These are phyloP conservation scores for Taurulus bubalis DNA, from an alignment of 2,113 vertebrate genomes.

Conservation along the genomic window DNA sequence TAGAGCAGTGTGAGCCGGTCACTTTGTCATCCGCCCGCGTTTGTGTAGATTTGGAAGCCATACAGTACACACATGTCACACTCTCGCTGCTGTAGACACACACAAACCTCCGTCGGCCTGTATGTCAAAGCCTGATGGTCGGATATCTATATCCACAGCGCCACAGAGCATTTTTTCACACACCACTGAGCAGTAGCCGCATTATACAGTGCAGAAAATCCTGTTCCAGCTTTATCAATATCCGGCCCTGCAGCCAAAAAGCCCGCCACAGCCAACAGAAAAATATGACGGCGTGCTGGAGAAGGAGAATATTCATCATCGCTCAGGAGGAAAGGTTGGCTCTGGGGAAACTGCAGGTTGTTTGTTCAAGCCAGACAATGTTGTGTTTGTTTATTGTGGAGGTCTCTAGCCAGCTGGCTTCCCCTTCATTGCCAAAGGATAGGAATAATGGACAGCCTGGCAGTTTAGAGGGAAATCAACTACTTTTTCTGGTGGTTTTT, in stretches of 20 bases:
- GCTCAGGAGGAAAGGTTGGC: slow-evolving; percentile 59
- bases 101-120: slow-evolving; percentile 35
- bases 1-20: slow-evolving; percentile 40
- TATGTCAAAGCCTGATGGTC: slow-evolving; percentile 58
- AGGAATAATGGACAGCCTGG: slow-evolving; percentile 61
- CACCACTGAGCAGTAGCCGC: slow-evolving; percentile 61
- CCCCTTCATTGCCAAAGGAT: slow-evolving; percentile 61
- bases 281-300: slow-evolving; percentile 56
- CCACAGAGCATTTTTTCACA: slow-evolving; percentile 60
- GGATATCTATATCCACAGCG: slow-evolving; percentile 66
- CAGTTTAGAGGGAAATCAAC: slow-evolving; percentile 25
- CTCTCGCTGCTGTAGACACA: slow-evolving; percentile 16
- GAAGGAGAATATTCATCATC: slow-evolving; percentile 72
- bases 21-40: not conserved
- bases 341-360: slow-evolving; percentile 65
- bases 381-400: slow-evolving; percentile 78
- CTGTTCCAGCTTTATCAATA: slow-evolving; percentile 75
- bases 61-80: slow-evolving; percentile 4
- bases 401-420: slow-evolving; percentile 72
- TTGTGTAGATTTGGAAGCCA: slow-evolving; percentile 8
- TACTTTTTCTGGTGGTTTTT: slow-evolving; percentile 12
- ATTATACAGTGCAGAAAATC: slow-evolving; percentile 67
- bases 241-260: slow-evolving; percentile 61
- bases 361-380: slow-evolving; percentile 68
- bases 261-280: slow-evolving; percentile 47